Evolutionary conservation across 2,797 vertebrate genomes (phyloP).

Genomic region (Tokudaia muenninki): DNA sequence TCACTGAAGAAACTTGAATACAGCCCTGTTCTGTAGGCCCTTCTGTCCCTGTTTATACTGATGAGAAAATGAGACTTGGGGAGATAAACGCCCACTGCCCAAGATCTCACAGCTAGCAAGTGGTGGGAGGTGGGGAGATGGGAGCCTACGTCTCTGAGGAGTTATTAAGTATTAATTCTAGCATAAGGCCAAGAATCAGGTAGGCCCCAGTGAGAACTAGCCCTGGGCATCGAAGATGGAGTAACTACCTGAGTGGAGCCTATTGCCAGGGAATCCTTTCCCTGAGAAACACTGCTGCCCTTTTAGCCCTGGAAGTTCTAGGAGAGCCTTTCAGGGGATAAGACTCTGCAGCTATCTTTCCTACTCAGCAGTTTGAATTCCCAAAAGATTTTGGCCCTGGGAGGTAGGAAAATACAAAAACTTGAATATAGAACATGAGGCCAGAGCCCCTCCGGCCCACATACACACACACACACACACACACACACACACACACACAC

Average conservation of each 20-base stretch:
- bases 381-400: conserved; percentile 24
- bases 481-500: not conserved
- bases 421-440: not conserved
- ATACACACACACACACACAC: not conserved
- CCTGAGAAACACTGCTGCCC: conserved; percentile 15
- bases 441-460: not conserved
- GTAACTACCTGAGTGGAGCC: not conserved
- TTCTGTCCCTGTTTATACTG: not conserved
- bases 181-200: not conserved
- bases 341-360: not conserved
- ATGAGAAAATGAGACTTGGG: not conserved
- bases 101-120: not conserved
- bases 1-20: not conserved
- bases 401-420: conserved; percentile 27
- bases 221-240: not conserved
- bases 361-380: not conserved
- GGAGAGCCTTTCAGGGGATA: not conserved
- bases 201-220: not conserved
- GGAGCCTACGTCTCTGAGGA: not conserved
- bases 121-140: not conserved
- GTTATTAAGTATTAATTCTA: not conserved
- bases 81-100: not conserved
- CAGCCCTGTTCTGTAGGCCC: not conserved
- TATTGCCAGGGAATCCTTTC: conserved; percentile 16
- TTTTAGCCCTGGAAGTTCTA: not conserved